Conservation (phyloP, 2,888 invertebrate genomes). For the Trypoxylon attenuatum region DNA sequence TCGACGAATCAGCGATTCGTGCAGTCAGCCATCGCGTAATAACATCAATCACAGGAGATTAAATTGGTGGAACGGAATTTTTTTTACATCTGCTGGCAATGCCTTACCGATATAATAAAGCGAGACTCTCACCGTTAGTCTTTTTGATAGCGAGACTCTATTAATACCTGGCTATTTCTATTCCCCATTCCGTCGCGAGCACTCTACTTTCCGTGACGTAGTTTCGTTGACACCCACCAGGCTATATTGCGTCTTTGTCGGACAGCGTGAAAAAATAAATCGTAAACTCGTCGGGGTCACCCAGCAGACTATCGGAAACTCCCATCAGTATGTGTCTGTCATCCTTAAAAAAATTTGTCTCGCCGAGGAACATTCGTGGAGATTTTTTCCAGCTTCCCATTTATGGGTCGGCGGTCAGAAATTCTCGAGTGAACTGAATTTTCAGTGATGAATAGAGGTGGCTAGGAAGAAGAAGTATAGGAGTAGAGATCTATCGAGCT, state of each 20-base stretch:
- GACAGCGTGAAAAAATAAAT: neutral
- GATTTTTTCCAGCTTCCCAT: too few relatives aligned
- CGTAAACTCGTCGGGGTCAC: neutral
- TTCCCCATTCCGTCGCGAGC: conserved; percentile 1
- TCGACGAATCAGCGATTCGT: neutral
- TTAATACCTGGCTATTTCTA: conserved; percentile 26
- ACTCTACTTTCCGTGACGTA: neutral
- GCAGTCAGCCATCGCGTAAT: too few relatives aligned
- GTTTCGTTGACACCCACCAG: conserved; percentile 7
- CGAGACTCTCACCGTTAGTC: neutral
- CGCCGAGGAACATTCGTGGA: too few relatives aligned
- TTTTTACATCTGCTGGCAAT: too few relatives aligned
- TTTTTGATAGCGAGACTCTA: conserved; percentile 21
- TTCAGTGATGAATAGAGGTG: too few relatives aligned
- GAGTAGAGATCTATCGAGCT: conserved; percentile 13
- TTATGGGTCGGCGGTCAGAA: too few relatives aligned
- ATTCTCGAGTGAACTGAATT: too few relatives aligned
- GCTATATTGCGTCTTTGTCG: conserved; percentile 1
- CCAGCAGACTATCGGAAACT: too few relatives aligned
- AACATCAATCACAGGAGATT: too few relatives aligned
- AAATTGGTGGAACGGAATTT: too few relatives aligned
- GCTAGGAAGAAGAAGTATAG: conserved; percentile 2
- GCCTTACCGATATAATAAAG: neutral
- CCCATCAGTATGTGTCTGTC: too few relatives aligned
- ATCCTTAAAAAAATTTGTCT: too few relatives aligned